These are phyloP conservation scores for Alouatta palliata DNA, from an alignment of 2,113 vertebrate species.

Conservation along the genomic window DNA sequence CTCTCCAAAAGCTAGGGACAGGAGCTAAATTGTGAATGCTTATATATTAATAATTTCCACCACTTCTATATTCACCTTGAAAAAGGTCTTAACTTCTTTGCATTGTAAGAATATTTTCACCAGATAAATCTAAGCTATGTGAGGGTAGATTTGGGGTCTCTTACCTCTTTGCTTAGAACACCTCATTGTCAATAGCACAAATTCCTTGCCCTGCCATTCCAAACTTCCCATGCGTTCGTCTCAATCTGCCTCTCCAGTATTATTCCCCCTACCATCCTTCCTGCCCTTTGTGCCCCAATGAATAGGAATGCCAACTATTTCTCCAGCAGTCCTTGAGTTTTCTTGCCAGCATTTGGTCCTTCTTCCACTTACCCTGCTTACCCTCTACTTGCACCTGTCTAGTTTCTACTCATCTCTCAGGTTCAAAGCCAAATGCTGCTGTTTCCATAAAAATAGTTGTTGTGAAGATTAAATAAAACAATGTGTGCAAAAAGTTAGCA, in stretches of 20 bases:
- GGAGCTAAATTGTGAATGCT: not conserved
- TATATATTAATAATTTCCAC: not conserved
- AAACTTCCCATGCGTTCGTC: not conserved
- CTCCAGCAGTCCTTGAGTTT: not conserved
- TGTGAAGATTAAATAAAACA: not conserved
- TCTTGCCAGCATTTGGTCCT: not conserved
- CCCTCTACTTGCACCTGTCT: not conserved
- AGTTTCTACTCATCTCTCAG: not conserved
- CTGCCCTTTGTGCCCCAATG: no score
- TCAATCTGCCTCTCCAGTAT: not conserved
- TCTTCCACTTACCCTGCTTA: not conserved
- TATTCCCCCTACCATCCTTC: not conserved
- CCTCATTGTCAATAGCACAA: not conserved
- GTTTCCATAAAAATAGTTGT: conserved; percentile 5
- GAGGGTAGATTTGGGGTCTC: not conserved
- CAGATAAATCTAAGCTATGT: not conserved
- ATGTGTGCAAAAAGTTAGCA: not conserved
- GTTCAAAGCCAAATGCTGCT: not conserved
- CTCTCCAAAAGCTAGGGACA: not conserved
- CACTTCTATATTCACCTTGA: not conserved
- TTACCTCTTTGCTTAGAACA: not conserved
- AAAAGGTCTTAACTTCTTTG: not conserved
- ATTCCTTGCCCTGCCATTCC: not conserved
- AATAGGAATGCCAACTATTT: not conserved
- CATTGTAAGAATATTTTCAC: conserved; percentile 20